These are phyloP conservation scores for Girardinus metallicus DNA, from an alignment of 2,797 vertebrate genomes.

Conservation along the genomic window DNA sequence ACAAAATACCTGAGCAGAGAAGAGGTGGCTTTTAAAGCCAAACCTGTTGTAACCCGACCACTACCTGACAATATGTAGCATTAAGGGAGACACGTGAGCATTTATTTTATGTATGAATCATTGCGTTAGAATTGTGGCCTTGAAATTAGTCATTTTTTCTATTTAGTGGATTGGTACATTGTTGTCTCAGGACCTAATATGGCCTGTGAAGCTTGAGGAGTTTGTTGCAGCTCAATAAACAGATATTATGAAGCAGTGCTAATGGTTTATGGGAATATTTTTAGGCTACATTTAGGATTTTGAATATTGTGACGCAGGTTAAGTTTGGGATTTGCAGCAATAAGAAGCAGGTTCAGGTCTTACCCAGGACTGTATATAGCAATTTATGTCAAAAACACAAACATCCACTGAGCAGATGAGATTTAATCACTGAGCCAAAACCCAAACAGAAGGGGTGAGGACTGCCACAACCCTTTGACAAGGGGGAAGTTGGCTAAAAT, in stretches of 20 bases:
- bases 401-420: not conserved
- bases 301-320: not conserved
- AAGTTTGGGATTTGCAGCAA: not conserved
- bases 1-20: not conserved
- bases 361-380: not conserved
- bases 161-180: not conserved
- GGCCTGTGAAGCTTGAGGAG: not conserved
- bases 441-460: not conserved
- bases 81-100: not conserved
- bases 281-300: not conserved
- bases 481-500: not conserved
- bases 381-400: not conserved
- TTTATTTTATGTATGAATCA: not conserved
- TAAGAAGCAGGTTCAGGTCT: not conserved
- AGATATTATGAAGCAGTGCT: not conserved
- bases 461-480: not conserved
- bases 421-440: not conserved
- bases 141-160: not conserved
- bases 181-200: not conserved
- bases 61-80: not conserved
- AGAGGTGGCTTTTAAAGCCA: not conserved
- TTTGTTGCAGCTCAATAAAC: not conserved
- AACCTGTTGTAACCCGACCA: not conserved
- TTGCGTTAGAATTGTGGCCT: not conserved
- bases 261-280: not conserved